Conservation (phyloP, 2,888 invertebrate genomes). For the Drosophila mettleri region DNA sequence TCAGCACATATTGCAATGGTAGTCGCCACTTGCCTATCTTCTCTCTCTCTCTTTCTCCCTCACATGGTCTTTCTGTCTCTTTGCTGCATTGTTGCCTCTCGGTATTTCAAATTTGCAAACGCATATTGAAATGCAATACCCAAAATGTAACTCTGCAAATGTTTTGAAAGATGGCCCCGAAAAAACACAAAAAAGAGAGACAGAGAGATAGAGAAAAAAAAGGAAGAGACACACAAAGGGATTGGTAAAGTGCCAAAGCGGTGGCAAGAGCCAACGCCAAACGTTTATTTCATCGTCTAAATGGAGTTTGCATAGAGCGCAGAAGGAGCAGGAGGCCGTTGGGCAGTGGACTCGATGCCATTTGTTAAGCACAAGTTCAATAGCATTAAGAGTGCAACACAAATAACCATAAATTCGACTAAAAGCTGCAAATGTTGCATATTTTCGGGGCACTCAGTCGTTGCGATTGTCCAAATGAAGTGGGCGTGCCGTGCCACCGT, state of each 20-base stretch:
- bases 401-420: constrained; percentile 78
- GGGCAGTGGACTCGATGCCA: constrained; percentile 57
- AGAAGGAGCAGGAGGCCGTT: not conserved
- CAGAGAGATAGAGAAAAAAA: not conserved
- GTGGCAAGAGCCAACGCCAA: constrained; percentile 28
- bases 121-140: constrained; percentile 69
- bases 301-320: constrained; percentile 57
- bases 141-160: constrained; percentile 74
- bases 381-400: constrained; percentile 80
- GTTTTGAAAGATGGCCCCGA: constrained; percentile 62
- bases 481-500: constrained; percentile 35
- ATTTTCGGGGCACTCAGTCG: constrained; percentile 54
- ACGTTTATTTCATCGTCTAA: constrained; percentile 78
- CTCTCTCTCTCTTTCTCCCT: not conserved
- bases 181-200: constrained; percentile 40
- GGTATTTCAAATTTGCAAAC: constrained; percentile 56
- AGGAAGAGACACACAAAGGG: constrained; percentile 13
- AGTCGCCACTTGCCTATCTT: not conserved
- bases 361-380: constrained; percentile 80
- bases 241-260: constrained; percentile 2
- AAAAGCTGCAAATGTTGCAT: constrained; percentile 81
- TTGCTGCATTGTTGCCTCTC: constrained; percentile 34
- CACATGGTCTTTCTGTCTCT: not conserved
- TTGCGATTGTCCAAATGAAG: constrained; percentile 52
- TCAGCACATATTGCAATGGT: not conserved